Evolutionary conservation across 2,888 invertebrate genomes (phyloP).

Genomic region (Thyatira batis): DNA sequence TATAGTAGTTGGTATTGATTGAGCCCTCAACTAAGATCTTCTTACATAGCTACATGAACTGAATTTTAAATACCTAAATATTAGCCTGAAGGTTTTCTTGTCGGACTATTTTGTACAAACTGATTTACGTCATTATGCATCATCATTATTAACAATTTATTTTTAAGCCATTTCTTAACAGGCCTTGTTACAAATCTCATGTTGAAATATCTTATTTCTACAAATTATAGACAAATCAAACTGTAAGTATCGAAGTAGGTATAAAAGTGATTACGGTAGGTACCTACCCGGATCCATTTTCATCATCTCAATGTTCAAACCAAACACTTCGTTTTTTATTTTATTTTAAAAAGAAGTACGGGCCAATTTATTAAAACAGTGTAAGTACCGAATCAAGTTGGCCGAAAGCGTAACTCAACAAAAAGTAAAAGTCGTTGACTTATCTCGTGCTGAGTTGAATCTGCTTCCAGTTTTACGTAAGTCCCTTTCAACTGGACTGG

Average conservation of each 20-base stretch:
- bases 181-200: no score
- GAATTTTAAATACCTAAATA: no score
- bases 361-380: constrained; percentile 14
- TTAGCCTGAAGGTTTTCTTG: no score
- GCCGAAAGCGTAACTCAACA: constrained; percentile 48
- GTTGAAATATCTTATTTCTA: neutral
- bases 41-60: no score
- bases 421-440: constrained; percentile 66
- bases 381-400: constrained; percentile 28
- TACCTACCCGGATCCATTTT: neutral
- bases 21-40: no score
- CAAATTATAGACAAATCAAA: neutral
- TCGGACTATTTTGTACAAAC: no score
- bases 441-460: constrained; percentile 42
- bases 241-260: neutral
- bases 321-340: neutral
- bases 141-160: no score
- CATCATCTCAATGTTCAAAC: neutral
- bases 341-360: neutral
- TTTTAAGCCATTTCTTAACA: no score
- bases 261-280: neutral
- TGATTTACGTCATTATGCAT: no score
- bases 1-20: no score
- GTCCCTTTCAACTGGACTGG: constrained; percentile 33
- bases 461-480: constrained; percentile 65